These are phyloP conservation scores for Lycocerus yunnanus DNA, from an alignment of 2,888 invertebrate species.

Conservation along the genomic window DNA sequence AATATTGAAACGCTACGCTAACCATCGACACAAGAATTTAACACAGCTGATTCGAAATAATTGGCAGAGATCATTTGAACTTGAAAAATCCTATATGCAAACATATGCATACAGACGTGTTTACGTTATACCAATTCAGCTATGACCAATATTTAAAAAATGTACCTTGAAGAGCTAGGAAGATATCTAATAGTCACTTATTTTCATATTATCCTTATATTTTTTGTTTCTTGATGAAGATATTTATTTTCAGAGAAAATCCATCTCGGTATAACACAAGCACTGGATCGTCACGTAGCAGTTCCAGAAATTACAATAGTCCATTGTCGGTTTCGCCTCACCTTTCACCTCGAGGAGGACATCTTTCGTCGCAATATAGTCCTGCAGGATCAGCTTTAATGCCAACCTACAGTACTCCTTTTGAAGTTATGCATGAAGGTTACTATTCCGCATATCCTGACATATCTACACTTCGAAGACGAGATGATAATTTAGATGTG, in stretches of 20 bases:
- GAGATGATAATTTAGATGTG: conserved; percentile 38
- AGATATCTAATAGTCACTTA: too few species aligned
- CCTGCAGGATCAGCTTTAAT: conserved; percentile 56
- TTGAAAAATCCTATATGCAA: background rate
- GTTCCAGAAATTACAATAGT: conserved; percentile 52
- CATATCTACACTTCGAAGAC: conserved; percentile 8
- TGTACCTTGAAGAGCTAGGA: background rate
- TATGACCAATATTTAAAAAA: background rate
- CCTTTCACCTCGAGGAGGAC: conserved; percentile 49
- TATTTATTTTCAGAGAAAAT: conserved; percentile 41
- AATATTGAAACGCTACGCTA: background rate
- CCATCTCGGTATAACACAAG: conserved; percentile 51
- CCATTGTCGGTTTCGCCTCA: conserved; percentile 55
- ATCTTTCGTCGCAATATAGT: conserved; percentile 54
- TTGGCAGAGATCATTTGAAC: background rate
- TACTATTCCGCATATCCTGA: conserved; percentile 40
- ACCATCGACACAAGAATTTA: background rate
- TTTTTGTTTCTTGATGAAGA: background rate
- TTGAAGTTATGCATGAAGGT: conserved; percentile 37
- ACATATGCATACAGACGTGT: background rate
- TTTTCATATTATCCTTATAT: too few species aligned
- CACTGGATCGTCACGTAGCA: conserved; percentile 59
- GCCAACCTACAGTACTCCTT: conserved; percentile 50
- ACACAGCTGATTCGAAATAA: background rate
- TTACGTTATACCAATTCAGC: background rate